These are phyloP conservation scores for Aleiodes testaceus DNA, from an alignment of 2,888 invertebrate genomes.

Conservation along the genomic window DNA sequence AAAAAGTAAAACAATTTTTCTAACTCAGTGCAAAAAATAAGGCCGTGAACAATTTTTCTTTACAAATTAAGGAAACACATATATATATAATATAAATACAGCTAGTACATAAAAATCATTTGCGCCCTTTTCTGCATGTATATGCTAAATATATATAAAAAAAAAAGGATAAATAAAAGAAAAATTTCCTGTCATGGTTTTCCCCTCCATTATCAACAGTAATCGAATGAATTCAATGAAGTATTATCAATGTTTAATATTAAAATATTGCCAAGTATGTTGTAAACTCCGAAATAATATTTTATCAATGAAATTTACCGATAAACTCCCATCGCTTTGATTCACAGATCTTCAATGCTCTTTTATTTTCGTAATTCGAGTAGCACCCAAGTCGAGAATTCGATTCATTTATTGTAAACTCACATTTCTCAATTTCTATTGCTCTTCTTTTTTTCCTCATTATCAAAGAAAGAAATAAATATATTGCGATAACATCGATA, in stretches of 20 bases:
- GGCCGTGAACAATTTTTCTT: background rate
- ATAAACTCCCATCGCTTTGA: no score
- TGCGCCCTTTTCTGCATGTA: conserved; percentile 42
- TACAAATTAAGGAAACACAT: background rate
- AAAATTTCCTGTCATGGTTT: conserved; percentile 51
- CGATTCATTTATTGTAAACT: conserved; percentile 11
- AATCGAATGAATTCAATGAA: conserved; percentile 41
- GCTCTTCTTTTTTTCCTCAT: conserved; percentile 1
- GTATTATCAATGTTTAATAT: background rate
- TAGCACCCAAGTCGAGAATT: conserved; percentile 46
- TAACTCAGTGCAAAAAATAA: background rate
- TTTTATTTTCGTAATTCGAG: conserved; percentile 38
- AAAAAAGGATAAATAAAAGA: conserved; percentile 32
- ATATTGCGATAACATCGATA: conserved; percentile 26
- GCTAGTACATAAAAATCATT: conserved; percentile 48
- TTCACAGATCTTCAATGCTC: conserved; percentile 40
- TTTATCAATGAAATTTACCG: background rate
- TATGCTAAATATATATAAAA: conserved; percentile 39
- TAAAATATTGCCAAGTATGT: conserved; percentile 19
- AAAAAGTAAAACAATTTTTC: background rate
- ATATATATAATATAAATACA: conserved; percentile 27
- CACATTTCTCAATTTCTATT: background rate
- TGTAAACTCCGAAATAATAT: conserved; percentile 27
- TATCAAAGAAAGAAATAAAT: conserved; percentile 22
- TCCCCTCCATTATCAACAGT: conserved; percentile 42